Base-by-base conservation (phyloP, 2,888 invertebrate genomes). In the Parnassius smintheus region DNA sequence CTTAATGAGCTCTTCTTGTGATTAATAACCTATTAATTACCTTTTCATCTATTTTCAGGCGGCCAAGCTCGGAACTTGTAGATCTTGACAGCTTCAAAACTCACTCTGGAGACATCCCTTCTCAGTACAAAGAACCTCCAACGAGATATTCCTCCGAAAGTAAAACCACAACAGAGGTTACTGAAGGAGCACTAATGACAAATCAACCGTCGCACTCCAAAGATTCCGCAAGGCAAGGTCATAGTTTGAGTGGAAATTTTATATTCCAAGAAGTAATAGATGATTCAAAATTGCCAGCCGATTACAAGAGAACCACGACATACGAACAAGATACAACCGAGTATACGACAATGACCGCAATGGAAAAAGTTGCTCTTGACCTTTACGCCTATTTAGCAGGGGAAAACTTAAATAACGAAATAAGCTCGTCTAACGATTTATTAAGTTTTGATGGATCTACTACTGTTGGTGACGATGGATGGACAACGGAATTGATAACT, bases 21-120 rank as follows among this genome's bases (percentile, higher is more conserved):
- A 50, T 54, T 35, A 9, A 13, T 48, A 46, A 10, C 59, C 56
- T 54, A 56, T 35, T 55, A 18, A 25, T 51, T 35, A 9, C 51
- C 18, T 7, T 25, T 35, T 55, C 13, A 13, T 25, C 1, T 13
- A 54, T 13, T 85, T 86, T 62, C 85, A 94, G 95, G 70, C 93
- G 96, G 22, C 96, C 96, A 53, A 95, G 95, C 73, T 92, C 96
- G 60, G 96, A 96, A 78, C 89, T 96, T 55, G 96, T 97, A 0
- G 97, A 97, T 78, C 95, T 95, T 70, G 95, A 95, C 70, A 96
- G 95, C 72, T 97, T 97, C 86, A 95, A 96, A 73, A 96, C 96
- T 0, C 93, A 95, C 73, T 92, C 93, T 3, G 93, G 93, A 62
- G 93, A 93, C 65, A 91, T 89, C 50, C 91, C 92, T 2, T 86